phyloP scores from a whole-genome alignment of 1,140 invertebrate species.

The Plectrocnemia conspersa region DNA sequence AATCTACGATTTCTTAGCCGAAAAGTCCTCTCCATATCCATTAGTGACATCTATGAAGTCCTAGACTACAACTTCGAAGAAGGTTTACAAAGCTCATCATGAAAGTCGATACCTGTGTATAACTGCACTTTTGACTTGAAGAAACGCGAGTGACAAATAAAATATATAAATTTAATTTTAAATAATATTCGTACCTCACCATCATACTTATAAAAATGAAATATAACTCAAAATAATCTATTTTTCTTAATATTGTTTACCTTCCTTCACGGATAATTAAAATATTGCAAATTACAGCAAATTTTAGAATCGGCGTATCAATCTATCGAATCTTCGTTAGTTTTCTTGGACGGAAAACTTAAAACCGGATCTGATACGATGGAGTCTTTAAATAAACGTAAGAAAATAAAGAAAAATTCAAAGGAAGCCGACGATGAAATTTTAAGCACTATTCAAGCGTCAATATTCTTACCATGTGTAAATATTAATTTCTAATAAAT shows the following conservation, averaged over 20 bases:
- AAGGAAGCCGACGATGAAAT: constrained; percentile 41
- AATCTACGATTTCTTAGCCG: no score
- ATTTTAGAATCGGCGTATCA: constrained; percentile 54
- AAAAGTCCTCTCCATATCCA: no score
- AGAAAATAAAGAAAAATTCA: constrained; percentile 49
- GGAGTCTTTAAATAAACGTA: constrained; percentile 54
- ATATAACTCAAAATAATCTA: not conserved
- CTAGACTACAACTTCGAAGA: no score
- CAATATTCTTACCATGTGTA: constrained; percentile 63
- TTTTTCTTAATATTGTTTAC: not conserved
- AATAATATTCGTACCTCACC: no score
- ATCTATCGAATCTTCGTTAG: constrained; percentile 54
- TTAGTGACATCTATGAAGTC: no score
- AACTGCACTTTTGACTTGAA: no score
- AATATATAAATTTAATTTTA: no score
- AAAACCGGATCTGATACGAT: constrained; percentile 52
- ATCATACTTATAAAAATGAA: not conserved
- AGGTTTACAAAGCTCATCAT: no score
- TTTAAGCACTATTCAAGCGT: constrained; percentile 49
- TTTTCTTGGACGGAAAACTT: constrained; percentile 59
- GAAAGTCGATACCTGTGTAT: no score
- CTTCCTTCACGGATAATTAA: not conserved
- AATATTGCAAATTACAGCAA: constrained; percentile 47
- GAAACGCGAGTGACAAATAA: no score
- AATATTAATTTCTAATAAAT: constrained; percentile 47